Percentiles rank a stretch among this genome's conserved stretches.
phyloP scores from a whole-genome alignment of 2,113 vertebrate species.

The Centropristis striata region DNA sequence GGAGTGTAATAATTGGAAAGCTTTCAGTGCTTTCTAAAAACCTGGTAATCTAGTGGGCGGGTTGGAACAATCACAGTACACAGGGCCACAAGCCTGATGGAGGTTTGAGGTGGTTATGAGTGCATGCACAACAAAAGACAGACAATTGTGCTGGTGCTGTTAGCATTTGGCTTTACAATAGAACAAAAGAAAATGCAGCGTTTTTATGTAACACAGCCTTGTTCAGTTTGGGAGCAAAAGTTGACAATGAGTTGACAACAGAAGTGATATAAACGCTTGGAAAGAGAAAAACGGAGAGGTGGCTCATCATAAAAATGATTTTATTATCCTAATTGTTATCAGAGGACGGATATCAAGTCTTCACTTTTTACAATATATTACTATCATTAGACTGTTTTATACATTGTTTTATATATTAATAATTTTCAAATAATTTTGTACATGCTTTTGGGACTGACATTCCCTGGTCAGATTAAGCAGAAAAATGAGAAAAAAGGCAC shows the following conservation, averaged over 20 bases:
- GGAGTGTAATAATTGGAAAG: constrained; percentile 50
- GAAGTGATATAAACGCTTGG: neutral
- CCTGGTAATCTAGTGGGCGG: constrained; percentile 50
- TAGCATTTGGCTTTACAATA: constrained; percentile 26
- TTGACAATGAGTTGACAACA: neutral
- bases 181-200: constrained; percentile 2
- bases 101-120: constrained; percentile 46
- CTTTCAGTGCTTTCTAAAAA: constrained; percentile 59
- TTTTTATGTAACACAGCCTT: constrained; percentile 20
- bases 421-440: constrained; percentile 82
- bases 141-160: constrained; percentile 22
- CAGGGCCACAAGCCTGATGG: constrained; percentile 39
- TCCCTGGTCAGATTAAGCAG: constrained; percentile 81
- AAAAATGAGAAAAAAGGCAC: constrained; percentile 83
- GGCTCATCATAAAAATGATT: constrained; percentile 76
- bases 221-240: neutral
- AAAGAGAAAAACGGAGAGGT: constrained; percentile 5
- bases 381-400: constrained; percentile 82
- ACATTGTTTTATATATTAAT: constrained; percentile 82
- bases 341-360: constrained; percentile 70
- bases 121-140: constrained; percentile 58
- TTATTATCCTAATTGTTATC: constrained; percentile 82
- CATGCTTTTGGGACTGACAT: constrained; percentile 83
- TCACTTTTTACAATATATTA: constrained; percentile 84
- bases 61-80: constrained; percentile 51